Evolutionary conservation across 2,113 vertebrate genomes (phyloP).

Genomic region (Azemiops feae): DNA sequence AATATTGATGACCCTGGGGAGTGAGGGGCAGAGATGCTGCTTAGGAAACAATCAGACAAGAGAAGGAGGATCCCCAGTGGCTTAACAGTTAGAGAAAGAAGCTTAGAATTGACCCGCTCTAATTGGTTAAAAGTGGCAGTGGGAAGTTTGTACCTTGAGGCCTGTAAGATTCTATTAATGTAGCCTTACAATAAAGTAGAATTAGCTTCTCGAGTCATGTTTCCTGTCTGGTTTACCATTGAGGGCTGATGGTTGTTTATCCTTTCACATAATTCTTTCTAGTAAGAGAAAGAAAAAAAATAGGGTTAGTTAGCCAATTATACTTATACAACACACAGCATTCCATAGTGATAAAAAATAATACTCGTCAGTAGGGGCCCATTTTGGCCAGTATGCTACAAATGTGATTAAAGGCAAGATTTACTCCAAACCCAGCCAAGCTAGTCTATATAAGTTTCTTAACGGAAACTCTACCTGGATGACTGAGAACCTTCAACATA

Average conservation of each 20-base stretch:
- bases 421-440: background rate
- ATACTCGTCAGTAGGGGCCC: background rate
- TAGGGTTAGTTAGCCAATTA: background rate
- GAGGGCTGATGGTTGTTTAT: background rate
- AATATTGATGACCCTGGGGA: background rate
- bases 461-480: background rate
- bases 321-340: background rate
- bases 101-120: background rate
- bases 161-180: background rate
- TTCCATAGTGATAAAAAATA: background rate
- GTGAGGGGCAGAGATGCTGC: background rate
- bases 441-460: background rate
- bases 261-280: background rate
- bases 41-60: too few relatives aligned
- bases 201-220: background rate
- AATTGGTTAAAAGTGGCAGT: background rate
- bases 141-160: background rate
- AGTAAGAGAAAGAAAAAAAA: background rate
- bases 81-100: background rate
- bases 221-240: background rate
- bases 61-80: background rate
- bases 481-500: background rate
- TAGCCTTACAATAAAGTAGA: background rate
- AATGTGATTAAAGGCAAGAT: background rate
- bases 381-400: background rate